phyloP scores from a whole-genome alignment of 2,797 vertebrate genomes.

The Poeciliopsis turneri region DNA sequence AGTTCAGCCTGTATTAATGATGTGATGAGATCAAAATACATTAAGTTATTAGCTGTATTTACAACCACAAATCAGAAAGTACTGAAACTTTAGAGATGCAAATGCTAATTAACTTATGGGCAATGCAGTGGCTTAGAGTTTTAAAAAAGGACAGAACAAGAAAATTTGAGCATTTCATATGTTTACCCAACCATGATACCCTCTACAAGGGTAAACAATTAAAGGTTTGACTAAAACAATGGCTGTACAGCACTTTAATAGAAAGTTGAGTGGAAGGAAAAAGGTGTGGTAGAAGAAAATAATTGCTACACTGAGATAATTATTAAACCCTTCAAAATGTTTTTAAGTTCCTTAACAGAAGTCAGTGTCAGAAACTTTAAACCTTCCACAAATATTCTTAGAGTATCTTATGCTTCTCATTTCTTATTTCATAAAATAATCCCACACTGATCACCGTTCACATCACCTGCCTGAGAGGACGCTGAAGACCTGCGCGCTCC shows the following conservation, averaged over 20 bases:
- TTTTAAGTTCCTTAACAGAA: too few relatives aligned
- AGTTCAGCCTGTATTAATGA: slow-evolving; percentile 2
- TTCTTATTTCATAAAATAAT: not conserved
- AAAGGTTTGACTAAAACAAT: not conserved
- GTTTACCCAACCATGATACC: not conserved
- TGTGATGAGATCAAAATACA: not conserved
- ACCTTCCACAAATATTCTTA: not conserved
- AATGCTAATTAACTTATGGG: not conserved
- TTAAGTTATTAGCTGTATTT: not conserved
- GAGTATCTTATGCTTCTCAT: not conserved
- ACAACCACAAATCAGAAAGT: not conserved
- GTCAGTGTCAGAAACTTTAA: not conserved
- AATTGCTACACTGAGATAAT: not conserved
- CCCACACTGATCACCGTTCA: not conserved
- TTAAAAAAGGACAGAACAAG: too few relatives aligned
- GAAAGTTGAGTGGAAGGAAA: not conserved
- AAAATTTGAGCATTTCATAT: too few relatives aligned
- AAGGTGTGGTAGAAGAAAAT: not conserved
- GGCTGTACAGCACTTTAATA: not conserved
- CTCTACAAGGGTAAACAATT: not conserved
- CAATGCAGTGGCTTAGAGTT: not conserved
- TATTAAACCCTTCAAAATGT: not conserved
- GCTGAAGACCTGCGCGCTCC: not conserved
- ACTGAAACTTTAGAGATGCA: not conserved
- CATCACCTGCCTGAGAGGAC: slow-evolving; percentile 7